A percentile compares a stretch with the other conserved stretches of the same genome.
Evolutionary conservation across 1,140 invertebrate species (phyloP).

Genomic region (Vollenhovia emeryi): DNA sequence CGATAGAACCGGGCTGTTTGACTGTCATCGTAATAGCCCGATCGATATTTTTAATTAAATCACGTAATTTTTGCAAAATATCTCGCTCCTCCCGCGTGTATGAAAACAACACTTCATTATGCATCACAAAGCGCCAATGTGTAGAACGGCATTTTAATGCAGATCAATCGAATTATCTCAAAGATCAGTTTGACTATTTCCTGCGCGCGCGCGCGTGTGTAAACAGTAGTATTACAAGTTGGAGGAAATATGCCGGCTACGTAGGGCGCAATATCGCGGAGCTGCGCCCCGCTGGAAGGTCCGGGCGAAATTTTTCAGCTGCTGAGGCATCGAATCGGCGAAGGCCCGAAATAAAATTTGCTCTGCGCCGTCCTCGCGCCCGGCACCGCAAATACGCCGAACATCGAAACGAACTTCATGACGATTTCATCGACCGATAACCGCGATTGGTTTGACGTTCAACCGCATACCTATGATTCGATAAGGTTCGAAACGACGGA

Average conservation of each 20-base stretch:
- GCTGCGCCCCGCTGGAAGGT: conserved; percentile 18
- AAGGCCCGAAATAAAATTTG: conserved; percentile 66
- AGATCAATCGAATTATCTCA: conserved; percentile 54
- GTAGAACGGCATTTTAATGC: conserved; percentile 39
- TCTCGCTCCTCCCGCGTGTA: conserved; percentile 10
- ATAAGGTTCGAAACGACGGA: conserved; percentile 64
- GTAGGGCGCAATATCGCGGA: conserved; percentile 33
- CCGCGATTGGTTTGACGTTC: conserved; percentile 69
- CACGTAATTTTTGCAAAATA: conserved; percentile 72
- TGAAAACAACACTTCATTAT: conserved; percentile 40
- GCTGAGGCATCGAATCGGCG: conserved; percentile 26
- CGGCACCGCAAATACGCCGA: conserved; percentile 64
- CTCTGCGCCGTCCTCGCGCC: conserved; percentile 17
- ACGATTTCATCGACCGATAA: conserved; percentile 75
- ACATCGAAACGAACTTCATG: conserved; percentile 69
- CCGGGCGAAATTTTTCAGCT: conserved; percentile 20
- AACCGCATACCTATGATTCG: conserved; percentile 70
- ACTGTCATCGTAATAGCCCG: conserved; percentile 65
- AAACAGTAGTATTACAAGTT: conserved; percentile 31
- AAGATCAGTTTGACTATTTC: conserved; percentile 30
- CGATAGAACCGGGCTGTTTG: conserved; percentile 56
- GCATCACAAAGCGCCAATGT: conserved; percentile 14
- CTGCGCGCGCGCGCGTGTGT: not conserved
- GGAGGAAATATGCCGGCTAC: conserved; percentile 26
- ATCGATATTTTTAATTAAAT: conserved; percentile 73